Percentiles rank a stretch among this genome's conserved stretches.
Conservation (phyloP, 2,113 vertebrate species). For the Alosa alosa region DNA sequence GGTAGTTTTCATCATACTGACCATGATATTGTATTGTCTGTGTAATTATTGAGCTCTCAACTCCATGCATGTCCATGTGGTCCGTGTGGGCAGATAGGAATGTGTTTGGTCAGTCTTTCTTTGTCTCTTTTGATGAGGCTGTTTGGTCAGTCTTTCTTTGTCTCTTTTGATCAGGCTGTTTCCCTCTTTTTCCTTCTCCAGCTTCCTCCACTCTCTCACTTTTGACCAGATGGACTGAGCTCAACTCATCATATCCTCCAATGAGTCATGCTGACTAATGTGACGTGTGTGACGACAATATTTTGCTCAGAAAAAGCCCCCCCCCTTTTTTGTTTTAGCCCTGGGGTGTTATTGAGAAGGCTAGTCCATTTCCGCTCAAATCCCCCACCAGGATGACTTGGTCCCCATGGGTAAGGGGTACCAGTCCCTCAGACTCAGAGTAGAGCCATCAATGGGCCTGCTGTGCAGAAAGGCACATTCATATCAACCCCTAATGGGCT, state of each 20-base stretch:
- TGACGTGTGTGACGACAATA: not conserved
- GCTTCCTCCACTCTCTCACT: too few relatives aligned
- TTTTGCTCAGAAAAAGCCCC: not conserved
- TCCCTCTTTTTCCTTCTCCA: not conserved
- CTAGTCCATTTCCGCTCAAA: not conserved
- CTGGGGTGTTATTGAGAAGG: not conserved
- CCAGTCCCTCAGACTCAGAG: not conserved
- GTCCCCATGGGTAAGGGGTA: not conserved
- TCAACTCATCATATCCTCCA: not conserved
- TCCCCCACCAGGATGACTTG: not conserved
- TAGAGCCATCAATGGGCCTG: not conserved
- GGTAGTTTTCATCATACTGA: not conserved
- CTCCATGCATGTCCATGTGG: not conserved
- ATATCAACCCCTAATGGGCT: not conserved
- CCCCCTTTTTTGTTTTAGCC: not conserved
- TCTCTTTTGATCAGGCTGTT: not conserved
- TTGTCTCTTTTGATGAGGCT: not conserved
- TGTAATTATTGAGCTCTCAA: not conserved
- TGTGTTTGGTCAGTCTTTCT: too few relatives aligned
- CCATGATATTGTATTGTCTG: not conserved
- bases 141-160: not conserved
- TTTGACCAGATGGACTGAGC: not conserved
- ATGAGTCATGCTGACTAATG: not conserved
- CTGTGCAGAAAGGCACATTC: not conserved
- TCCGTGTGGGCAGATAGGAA: not conserved